Conservation (phyloP, 1,140 invertebrate genomes). For the Solenopsis invicta region DNA sequence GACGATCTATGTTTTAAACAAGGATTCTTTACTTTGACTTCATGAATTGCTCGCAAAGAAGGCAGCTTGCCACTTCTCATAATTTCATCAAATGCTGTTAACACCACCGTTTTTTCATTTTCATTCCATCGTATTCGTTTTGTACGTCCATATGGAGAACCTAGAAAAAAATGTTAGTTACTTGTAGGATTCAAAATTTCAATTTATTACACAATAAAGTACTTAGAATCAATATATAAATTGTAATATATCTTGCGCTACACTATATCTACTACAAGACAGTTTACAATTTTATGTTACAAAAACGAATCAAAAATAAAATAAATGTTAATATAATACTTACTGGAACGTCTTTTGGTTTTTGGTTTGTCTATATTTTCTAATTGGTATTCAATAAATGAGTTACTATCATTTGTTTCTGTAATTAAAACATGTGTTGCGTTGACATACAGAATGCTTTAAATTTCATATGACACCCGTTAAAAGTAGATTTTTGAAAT, state of each 20-base stretch:
- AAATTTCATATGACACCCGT: too few species aligned
- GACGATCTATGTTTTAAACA: background rate
- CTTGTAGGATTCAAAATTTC: background rate
- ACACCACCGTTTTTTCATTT: background rate
- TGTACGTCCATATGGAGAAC: slow-evolving; percentile 10
- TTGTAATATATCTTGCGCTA: too few species aligned
- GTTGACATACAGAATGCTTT: background rate
- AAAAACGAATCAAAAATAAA: too few species aligned
- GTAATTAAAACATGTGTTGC: background rate
- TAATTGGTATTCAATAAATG: background rate
- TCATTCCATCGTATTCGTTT: slow-evolving; percentile 8
- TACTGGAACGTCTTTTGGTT: slow-evolving; percentile 11
- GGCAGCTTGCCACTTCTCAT: background rate
- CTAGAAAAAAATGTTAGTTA: background rate
- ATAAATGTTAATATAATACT: background rate
- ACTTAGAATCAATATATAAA: too few species aligned
- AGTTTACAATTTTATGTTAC: too few species aligned
- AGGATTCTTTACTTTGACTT: background rate
- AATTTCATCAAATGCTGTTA: background rate
- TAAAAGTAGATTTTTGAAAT: too few species aligned
- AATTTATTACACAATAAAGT: background rate
- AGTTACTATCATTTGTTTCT: background rate
- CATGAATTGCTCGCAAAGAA: background rate
- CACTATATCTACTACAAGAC: too few species aligned
- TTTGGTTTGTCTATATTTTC: background rate